These are phyloP conservation scores for Hirundo rustica DNA, from an alignment of 2,797 vertebrate genomes.

Conservation along the genomic window DNA sequence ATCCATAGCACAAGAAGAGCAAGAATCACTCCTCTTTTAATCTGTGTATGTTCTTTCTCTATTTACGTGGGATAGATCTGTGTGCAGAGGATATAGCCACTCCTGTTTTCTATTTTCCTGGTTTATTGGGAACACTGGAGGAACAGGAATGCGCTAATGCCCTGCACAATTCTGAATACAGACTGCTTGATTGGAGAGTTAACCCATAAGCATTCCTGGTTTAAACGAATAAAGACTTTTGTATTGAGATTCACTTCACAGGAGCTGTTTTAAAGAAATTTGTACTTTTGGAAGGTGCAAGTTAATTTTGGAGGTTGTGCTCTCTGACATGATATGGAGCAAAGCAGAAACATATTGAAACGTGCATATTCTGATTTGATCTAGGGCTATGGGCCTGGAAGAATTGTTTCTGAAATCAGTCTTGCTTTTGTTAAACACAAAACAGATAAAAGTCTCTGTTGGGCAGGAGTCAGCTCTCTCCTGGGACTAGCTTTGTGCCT, in stretches of 20 bases:
- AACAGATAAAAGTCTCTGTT: slow-evolving; percentile 5
- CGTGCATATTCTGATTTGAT: not conserved
- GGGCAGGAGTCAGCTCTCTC: not conserved
- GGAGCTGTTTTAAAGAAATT: not conserved
- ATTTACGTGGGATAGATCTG: not conserved
- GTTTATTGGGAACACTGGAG: not conserved
- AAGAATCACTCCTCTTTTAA: not conserved
- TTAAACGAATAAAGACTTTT: not conserved
- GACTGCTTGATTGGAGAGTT: not conserved
- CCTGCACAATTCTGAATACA: not conserved
- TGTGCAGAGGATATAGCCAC: not conserved
- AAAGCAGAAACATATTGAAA: not conserved
- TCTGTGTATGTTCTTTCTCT: not conserved
- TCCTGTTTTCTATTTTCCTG: not conserved
- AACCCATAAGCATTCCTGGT: not conserved
- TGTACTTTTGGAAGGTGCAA: not conserved
- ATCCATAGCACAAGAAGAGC: not conserved
- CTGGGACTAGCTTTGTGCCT: not conserved
- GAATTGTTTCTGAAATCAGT: not conserved
- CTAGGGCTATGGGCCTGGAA: not conserved
- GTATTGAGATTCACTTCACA: not conserved
- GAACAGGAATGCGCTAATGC: not conserved
- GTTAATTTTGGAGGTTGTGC: slow-evolving; percentile 8
- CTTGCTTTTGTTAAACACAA: not conserved
- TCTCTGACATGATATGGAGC: not conserved